Base-by-base conservation (phyloP, 2,797 vertebrate genomes). In the Myoxocephalus aenaeus region DNA sequence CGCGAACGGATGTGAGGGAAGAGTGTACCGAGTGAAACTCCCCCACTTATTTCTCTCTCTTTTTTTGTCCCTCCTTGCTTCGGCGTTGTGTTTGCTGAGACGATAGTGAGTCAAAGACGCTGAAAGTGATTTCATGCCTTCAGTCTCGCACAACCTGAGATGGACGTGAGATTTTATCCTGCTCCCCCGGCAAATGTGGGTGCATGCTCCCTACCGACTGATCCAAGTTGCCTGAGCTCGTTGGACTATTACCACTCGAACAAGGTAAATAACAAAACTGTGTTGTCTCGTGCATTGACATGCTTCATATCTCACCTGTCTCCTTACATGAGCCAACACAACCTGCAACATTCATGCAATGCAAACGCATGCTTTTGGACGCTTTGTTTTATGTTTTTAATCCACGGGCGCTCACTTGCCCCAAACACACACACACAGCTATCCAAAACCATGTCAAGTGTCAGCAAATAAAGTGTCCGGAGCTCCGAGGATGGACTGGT, bases 101-200 rank as follows among this genome's bases (percentile, higher is more conserved):
- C 93, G 93, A 95, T 92, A 94, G 90, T 88, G 84, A 92, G 93
- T 86, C 83, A 88, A 89, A 94, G 86, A 93, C 93, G 93, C 94
- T 84, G 94, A 91, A 92, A 92, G 92, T 95, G 94, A 92, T 93
- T 96, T 95, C 94, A 96, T 96, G 95, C 94, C 94, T 95, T 94
- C 95, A 93, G 95, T 94, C 91, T 94, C 91, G 94, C 92, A 87
- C 92, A 94, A 84, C 92, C 93, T 95, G 95, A 94, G 94, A 99
- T 99, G 98, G 97, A 99, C 96, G 97, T 99, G 96, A 96, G 98
- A 96, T 98, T 99, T 96, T 99, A 98, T 94, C 97, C 98, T 94
- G 96, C 97, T 92, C 97, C 96, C 93, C 97, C 97, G 89, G 95
- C 97, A 87, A 96, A 96, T 93, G 97, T 98, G 95, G 97, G 97